phyloP scores from a whole-genome alignment of 2,113 vertebrate genomes.

The Fulica atra region DNA sequence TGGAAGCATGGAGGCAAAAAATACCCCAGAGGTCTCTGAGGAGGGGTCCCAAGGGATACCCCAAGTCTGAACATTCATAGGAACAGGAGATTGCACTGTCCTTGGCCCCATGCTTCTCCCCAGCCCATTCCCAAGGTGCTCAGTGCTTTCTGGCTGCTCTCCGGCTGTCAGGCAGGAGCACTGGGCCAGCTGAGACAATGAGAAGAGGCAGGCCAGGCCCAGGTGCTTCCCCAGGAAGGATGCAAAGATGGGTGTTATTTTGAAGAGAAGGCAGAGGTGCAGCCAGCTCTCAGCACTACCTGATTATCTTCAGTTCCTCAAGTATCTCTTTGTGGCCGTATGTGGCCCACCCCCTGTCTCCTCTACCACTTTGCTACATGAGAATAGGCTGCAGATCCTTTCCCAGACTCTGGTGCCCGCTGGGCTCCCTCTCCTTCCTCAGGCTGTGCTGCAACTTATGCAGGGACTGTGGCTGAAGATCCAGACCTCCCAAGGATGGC shows the following conservation, averaged over 20 bases:
- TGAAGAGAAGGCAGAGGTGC: neutral
- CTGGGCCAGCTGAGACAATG: neutral
- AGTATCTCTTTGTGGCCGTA: neutral
- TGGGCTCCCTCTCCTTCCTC: neutral
- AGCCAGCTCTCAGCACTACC: neutral
- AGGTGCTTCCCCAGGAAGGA: conserved; percentile 14
- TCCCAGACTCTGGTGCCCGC: neutral
- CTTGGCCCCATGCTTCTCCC: neutral
- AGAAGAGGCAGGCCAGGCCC: neutral
- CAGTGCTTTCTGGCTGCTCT: neutral
- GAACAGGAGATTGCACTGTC: fast-evolving
- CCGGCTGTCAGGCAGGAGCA: neutral
- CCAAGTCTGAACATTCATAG: neutral
- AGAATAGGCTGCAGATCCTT: neutral
- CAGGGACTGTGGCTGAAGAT: neutral
- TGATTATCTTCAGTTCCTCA: neutral
- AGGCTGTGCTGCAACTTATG: fast-evolving
- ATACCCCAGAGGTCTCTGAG: neutral
- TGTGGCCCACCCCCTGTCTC: neutral
- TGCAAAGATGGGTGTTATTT: neutral
- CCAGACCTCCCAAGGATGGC: neutral
- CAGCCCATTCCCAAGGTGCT: neutral
- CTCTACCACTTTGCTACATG: neutral
- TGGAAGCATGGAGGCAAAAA: neutral
- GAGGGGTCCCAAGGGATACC: neutral